Conservation (phyloP, 92 coral and sea anemone genomes). For the Palythoa grandiflora region DNA sequence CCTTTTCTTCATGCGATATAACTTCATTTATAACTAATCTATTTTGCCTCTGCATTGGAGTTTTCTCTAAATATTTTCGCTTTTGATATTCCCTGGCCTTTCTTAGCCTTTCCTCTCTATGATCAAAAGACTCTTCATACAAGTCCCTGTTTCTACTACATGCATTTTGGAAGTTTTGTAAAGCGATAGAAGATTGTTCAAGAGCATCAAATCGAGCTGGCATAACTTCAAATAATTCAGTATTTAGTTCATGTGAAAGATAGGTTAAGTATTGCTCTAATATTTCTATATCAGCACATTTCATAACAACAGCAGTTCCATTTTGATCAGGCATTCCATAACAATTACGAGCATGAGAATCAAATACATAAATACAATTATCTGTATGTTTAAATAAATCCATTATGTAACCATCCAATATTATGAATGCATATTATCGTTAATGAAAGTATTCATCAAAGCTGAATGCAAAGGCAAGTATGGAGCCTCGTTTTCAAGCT, state of each 20-base stretch:
- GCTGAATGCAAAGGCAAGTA: no score
- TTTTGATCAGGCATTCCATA: slow-evolving; percentile 10
- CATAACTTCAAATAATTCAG: slow-evolving; percentile 43
- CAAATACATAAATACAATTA: background rate
- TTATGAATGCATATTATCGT: background rate
- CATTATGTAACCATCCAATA: no score
- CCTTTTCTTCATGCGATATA: slow-evolving; percentile 15
- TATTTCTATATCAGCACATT: slow-evolving; percentile 24
- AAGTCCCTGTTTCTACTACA: slow-evolving; percentile 34
- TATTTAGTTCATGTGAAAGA: slow-evolving; percentile 37
- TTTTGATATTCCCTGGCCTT: slow-evolving; percentile 41
- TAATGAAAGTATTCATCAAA: no score
- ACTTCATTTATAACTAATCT: slow-evolving; percentile 46
- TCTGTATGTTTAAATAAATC: background rate
- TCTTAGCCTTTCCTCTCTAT: slow-evolving; percentile 34
- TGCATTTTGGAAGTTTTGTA: slow-evolving; percentile 8
- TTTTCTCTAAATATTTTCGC: slow-evolving; percentile 40
- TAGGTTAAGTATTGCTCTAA: slow-evolving; percentile 40
- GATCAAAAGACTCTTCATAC: slow-evolving; percentile 11
- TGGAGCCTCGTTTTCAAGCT: no score
- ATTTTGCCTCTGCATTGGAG: slow-evolving; percentile 28
- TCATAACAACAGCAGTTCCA: slow-evolving; percentile 51
- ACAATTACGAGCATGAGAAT: slow-evolving; percentile 6
- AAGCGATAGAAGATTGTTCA: slow-evolving; percentile 11
- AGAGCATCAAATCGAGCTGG: slow-evolving; percentile 39